Conservation (phyloP, 1,140 invertebrate genomes). For the Eubasilissa regina region DNA sequence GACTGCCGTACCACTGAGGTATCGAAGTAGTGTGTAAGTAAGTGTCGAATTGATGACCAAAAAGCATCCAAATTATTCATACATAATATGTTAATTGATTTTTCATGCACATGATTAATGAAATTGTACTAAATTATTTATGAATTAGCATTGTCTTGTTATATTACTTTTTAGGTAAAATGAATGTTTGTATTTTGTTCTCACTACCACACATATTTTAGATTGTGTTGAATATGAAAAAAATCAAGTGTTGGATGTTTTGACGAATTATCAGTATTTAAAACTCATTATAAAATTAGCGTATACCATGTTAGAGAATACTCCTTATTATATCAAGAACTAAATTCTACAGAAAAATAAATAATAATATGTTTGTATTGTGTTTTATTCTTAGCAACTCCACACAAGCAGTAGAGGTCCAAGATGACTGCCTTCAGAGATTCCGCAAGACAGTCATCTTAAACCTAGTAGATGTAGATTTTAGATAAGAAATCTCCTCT, state of each 20-base stretch:
- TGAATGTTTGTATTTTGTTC: slow-evolving; percentile 43
- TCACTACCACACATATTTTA: slow-evolving; percentile 44
- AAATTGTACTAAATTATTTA: slow-evolving; percentile 21
- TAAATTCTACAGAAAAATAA: slow-evolving; percentile 56
- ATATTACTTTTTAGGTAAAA: slow-evolving; percentile 30
- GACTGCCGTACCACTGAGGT: no score
- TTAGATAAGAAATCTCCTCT: no score
- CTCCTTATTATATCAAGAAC: slow-evolving; percentile 59
- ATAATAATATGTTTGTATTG: slow-evolving; percentile 49
- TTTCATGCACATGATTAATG: slow-evolving; percentile 3
- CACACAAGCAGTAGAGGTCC: no score
- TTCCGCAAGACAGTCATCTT: no score
- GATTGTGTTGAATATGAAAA: slow-evolving; percentile 54
- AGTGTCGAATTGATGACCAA: no score
- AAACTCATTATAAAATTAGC: slow-evolving; percentile 59
- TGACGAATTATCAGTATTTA: slow-evolving; percentile 60
- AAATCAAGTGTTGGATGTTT: slow-evolving; percentile 59
- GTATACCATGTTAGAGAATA: slow-evolving; percentile 61
- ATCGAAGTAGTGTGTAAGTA: no score
- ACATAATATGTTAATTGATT: background rate
- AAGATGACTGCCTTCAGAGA: no score
- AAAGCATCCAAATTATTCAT: background rate
- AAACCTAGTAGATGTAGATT: no score
- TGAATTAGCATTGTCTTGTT: slow-evolving; percentile 20
- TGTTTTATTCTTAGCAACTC: slow-evolving; percentile 9